Evolutionary conservation across 1,140 invertebrate species (phyloP).

Genomic region (Trinorchestia longiramus): DNA sequence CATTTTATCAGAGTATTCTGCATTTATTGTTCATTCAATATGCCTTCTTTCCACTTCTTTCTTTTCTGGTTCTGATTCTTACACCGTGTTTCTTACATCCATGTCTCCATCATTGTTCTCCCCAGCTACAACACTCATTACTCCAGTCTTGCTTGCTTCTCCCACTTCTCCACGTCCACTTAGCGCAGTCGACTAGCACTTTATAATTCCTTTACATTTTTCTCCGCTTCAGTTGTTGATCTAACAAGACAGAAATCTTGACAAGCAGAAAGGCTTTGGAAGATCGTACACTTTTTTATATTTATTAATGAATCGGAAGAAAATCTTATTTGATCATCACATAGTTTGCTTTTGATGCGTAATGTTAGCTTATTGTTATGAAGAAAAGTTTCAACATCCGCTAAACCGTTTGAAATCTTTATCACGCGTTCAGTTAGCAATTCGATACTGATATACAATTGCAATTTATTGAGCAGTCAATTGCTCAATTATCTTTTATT

Average conservation of each 20-base stretch:
- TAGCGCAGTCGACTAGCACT: background rate
- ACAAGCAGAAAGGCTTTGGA: background rate
- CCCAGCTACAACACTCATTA: background rate
- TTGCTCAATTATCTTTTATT: no score
- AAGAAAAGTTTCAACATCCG: background rate
- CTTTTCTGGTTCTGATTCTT: background rate
- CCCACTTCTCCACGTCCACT: background rate
- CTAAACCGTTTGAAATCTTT: background rate
- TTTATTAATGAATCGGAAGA: background rate
- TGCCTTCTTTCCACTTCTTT: background rate
- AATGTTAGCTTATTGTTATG: background rate
- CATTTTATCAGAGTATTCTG: background rate
- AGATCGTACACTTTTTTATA: background rate
- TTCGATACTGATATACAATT: background rate
- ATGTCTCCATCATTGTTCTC: background rate
- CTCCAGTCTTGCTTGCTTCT: background rate
- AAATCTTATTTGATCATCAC: background rate
- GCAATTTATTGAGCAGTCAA: background rate
- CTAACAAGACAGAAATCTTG: slow-evolving; percentile 8
- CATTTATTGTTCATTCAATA: background rate
- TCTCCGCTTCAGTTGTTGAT: background rate
- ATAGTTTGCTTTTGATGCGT: background rate
- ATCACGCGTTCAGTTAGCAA: background rate
- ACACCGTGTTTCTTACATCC: background rate
- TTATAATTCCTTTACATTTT: background rate